phyloP scores from a whole-genome alignment of 2,113 vertebrate genomes.

The Pungitius pungitius region DNA sequence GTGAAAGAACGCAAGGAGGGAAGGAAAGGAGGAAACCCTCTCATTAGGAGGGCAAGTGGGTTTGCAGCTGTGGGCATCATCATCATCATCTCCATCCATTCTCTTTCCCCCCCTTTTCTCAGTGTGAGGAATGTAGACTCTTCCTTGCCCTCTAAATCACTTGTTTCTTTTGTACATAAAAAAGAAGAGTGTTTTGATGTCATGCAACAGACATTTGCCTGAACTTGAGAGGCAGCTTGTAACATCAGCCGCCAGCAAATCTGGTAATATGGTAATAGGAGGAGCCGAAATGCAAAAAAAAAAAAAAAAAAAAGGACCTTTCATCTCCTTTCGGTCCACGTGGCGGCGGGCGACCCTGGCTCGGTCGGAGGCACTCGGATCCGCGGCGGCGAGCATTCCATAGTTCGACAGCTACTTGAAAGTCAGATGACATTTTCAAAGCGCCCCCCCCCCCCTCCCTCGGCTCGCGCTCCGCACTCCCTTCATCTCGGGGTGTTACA shows the following conservation, averaged over 20 bases:
- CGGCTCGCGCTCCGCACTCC: background rate
- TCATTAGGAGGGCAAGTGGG: constrained; percentile 32
- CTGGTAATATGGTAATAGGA: constrained; percentile 50
- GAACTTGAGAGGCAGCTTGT: constrained; percentile 31
- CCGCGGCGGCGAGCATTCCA: constrained; percentile 45
- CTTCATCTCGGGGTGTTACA: constrained; percentile 42
- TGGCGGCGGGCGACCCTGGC: constrained; percentile 39
- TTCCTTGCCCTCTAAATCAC: constrained; percentile 20
- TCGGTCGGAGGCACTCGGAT: constrained; percentile 47
- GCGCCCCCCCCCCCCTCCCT: background rate
- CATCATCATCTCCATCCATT: background rate
- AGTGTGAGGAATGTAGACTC: constrained; percentile 11
- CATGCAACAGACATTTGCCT: constrained; percentile 35
- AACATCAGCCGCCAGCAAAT: constrained; percentile 52
- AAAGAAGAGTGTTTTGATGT: constrained; percentile 33
- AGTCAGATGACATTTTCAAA: constrained; percentile 39
- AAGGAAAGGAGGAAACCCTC: background rate
- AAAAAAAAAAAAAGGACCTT: constrained; percentile 31
- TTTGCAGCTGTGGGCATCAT: constrained; percentile 25
- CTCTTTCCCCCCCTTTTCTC: background rate
- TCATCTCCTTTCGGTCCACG: constrained; percentile 45
- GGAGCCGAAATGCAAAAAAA: background rate
- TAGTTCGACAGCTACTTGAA: constrained; percentile 54
- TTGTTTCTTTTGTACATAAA: constrained; percentile 35
- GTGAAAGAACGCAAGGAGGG: constrained; percentile 1